These are phyloP conservation scores for Epinephelus fuscoguttatus DNA, from an alignment of 2,113 vertebrate species.

Conservation along the genomic window DNA sequence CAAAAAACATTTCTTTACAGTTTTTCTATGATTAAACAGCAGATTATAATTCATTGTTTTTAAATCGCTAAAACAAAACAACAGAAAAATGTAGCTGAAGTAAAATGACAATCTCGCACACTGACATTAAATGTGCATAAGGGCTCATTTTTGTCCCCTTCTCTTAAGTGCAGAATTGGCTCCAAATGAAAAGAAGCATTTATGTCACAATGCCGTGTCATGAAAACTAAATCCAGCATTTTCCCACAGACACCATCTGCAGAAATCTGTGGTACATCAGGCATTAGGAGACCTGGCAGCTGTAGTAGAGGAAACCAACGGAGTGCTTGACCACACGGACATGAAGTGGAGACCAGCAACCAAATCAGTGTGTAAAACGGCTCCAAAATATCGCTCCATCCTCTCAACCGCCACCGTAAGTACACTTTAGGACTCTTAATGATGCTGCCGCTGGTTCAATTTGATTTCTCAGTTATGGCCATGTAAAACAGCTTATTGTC, in stretches of 20 bases:
- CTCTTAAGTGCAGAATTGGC: neutral
- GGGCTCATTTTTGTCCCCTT: neutral
- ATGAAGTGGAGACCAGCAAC: slow-evolving; percentile 78
- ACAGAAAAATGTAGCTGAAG: neutral
- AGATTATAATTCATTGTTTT: neutral
- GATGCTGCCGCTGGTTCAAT: slow-evolving; percentile 51
- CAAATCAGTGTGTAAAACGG: slow-evolving; percentile 84
- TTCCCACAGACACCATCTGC: slow-evolving; percentile 83
- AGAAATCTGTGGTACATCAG: slow-evolving; percentile 84
- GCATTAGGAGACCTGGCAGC: slow-evolving; percentile 77
- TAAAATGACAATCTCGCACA: neutral
- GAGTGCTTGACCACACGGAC: slow-evolving; percentile 68
- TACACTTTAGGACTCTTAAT: slow-evolving; percentile 73
- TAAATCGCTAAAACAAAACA: neutral
- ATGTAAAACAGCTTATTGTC: slow-evolving; percentile 8
- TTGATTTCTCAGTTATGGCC: slow-evolving; percentile 71
- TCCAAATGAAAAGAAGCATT: neutral
- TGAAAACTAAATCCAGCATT: slow-evolving; percentile 32
- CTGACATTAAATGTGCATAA: neutral
- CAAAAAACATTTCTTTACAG: neutral
- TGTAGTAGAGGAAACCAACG: slow-evolving; percentile 75
- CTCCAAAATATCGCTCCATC: slow-evolving; percentile 87
- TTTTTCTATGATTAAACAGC: neutral
- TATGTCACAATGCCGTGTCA: neutral
- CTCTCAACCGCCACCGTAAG: slow-evolving; percentile 92